phyloP scores from a whole-genome alignment of 1,140 invertebrate species.

The Procambarus clarkii region DNA sequence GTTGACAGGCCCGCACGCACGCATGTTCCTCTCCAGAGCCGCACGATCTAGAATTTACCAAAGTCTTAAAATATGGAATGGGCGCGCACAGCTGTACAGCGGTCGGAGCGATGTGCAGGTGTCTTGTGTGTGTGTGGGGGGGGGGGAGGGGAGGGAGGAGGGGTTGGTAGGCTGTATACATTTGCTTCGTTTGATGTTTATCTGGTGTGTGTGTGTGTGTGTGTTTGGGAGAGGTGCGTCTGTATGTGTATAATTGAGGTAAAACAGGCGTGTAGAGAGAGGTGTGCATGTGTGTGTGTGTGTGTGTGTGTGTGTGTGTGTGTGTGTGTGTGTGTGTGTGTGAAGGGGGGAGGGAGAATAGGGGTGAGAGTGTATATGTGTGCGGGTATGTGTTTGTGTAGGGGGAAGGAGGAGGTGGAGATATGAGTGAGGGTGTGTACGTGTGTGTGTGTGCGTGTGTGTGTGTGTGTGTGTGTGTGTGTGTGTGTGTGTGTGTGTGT shows the following conservation, averaged over 20 bases:
- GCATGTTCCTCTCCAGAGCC: not conserved
- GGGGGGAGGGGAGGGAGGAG: too few relatives aligned
- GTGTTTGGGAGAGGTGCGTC: not conserved
- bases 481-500: not conserved
- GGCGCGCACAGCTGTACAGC: conserved; percentile 6
- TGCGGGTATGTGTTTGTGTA: too few relatives aligned
- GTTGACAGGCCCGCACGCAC: not conserved
- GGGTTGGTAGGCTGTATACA: not conserved
- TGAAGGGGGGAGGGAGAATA: too few relatives aligned
- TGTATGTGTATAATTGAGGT: not conserved
- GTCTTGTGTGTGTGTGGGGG: not conserved
- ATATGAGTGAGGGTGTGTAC: too few relatives aligned
- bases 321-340: not conserved
- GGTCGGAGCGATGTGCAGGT: not conserved
- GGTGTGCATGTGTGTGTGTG: not conserved
- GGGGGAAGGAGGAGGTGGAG: too few relatives aligned
- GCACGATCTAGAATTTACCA: not conserved
- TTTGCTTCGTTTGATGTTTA: not conserved
- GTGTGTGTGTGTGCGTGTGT: too few relatives aligned
- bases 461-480: not conserved
- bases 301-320: conserved; percentile 10
- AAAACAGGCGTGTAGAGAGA: not conserved
- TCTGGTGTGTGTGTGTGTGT: not conserved
- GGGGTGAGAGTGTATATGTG: too few relatives aligned
- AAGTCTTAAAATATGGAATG: conserved; percentile 4